Conservation (phyloP, 1,140 invertebrate species). For the Psilanteris sp. region DNA sequence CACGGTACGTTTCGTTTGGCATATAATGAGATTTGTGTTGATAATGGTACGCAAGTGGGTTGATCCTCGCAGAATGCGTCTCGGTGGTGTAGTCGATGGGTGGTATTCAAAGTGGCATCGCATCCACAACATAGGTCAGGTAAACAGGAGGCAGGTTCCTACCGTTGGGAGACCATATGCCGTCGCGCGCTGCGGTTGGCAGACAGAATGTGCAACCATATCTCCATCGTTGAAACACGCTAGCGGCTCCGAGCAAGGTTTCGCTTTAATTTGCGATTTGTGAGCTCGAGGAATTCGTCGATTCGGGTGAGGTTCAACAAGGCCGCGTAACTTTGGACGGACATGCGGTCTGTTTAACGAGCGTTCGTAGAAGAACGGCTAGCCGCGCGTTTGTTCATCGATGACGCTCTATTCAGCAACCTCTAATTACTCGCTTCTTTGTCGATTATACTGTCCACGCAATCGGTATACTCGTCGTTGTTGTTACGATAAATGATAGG, state of each 20-base stretch:
- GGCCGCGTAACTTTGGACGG: constrained; percentile 41
- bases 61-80: constrained; percentile 4
- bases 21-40: constrained; percentile 23
- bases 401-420: constrained; percentile 41
- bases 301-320: constrained; percentile 35
- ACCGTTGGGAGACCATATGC: constrained; percentile 54
- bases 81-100: constrained; percentile 43
- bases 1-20: constrained; percentile 5
- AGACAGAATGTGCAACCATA: constrained; percentile 54
- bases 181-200: constrained; percentile 61
- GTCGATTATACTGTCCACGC: constrained; percentile 32
- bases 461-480: constrained; percentile 14
- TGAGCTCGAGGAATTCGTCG: constrained; percentile 53
- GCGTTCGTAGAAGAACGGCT: constrained; percentile 42
- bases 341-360: constrained; percentile 54
- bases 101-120: constrained; percentile 40
- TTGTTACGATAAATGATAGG: constrained; percentile 24
- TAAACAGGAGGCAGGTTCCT: constrained; percentile 18
- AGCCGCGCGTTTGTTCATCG: constrained; percentile 19
- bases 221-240: constrained; percentile 43
- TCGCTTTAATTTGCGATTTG: constrained; percentile 53
- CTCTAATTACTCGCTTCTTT: constrained; percentile 43
- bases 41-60: constrained; percentile 4
- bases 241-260: constrained; percentile 45
- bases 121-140: constrained; percentile 31